phyloP scores from a whole-genome alignment of 2,113 vertebrate species.

The Motacilla alba region DNA sequence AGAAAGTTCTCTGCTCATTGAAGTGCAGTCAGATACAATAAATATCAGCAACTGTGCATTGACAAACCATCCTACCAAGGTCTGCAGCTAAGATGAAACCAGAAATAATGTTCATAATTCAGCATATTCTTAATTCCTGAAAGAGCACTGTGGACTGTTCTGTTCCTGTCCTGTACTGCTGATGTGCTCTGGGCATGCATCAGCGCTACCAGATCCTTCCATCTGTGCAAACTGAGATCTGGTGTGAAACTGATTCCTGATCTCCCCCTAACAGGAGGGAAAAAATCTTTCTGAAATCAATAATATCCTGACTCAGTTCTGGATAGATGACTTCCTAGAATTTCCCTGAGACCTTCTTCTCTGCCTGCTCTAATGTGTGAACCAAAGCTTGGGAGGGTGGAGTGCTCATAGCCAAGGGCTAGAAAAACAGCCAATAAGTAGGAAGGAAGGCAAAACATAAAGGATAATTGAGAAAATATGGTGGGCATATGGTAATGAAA shows the following conservation, averaged over 20 bases:
- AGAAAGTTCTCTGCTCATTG: neutral
- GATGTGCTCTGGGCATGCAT: neutral
- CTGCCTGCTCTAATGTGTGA: neutral
- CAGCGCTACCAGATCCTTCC: neutral
- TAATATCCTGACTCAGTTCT: neutral
- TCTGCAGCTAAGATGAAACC: neutral
- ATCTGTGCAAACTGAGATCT: neutral
- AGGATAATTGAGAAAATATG: neutral
- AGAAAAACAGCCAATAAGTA: neutral
- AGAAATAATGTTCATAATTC: neutral
- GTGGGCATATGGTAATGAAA: neutral
- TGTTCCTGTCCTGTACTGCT: neutral
- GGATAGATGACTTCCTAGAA: neutral
- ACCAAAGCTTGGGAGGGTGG: neutral
- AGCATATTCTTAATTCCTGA: neutral
- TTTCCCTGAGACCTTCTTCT: neutral
- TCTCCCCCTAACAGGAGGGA: neutral
- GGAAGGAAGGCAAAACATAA: neutral
- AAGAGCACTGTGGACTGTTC: neutral
- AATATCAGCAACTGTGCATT: neutral
- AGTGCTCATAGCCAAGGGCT: neutral
- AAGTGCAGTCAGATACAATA: slow-evolving; percentile 22
- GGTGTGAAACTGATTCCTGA: neutral
- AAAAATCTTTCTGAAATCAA: neutral
- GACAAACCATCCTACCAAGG: neutral